Conservation (phyloP, 2,113 vertebrate genomes). For the Ardeotis arabs region DNA sequence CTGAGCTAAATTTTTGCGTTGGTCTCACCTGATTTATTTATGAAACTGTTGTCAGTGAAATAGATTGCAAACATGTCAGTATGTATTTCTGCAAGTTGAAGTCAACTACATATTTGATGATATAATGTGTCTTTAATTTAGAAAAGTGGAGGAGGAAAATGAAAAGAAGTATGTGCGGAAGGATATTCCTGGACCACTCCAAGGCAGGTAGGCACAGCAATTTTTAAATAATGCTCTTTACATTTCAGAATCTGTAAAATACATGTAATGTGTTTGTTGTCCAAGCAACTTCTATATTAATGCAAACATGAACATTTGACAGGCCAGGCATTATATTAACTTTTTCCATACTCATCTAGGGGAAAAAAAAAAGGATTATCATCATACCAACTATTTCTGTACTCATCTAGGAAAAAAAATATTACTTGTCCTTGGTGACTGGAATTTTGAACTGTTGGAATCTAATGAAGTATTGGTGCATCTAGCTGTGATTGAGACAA, state of each 20-base stretch:
- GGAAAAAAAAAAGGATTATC: no score
- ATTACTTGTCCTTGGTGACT: not conserved
- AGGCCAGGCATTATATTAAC: not conserved
- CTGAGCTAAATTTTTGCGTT: not conserved
- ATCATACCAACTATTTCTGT: not conserved
- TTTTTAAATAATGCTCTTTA: not conserved
- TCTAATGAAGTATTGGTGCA: not conserved
- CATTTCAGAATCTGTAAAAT: not conserved
- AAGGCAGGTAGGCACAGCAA: slow-evolving; percentile 84
- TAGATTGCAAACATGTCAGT: not conserved
- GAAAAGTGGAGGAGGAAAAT: slow-evolving; percentile 78
- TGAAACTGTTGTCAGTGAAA: not conserved
- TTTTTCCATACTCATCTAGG: not conserved
- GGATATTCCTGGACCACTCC: slow-evolving; percentile 92
- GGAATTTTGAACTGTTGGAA: not conserved
- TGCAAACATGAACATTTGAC: not conserved
- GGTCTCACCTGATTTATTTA: not conserved
- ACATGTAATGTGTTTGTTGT: not conserved
- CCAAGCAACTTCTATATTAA: not conserved
- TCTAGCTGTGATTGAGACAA: not conserved
- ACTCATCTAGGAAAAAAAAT: not conserved
- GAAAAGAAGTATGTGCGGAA: slow-evolving; percentile 78
- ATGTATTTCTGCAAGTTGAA: not conserved
- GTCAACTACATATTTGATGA: not conserved
- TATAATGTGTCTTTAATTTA: slow-evolving; percentile 57